Evolutionary conservation across 2,113 vertebrate species (phyloP), one percentile per base, ranked within the genome.

Genomic region (Stigmatopora nigra): DNA sequence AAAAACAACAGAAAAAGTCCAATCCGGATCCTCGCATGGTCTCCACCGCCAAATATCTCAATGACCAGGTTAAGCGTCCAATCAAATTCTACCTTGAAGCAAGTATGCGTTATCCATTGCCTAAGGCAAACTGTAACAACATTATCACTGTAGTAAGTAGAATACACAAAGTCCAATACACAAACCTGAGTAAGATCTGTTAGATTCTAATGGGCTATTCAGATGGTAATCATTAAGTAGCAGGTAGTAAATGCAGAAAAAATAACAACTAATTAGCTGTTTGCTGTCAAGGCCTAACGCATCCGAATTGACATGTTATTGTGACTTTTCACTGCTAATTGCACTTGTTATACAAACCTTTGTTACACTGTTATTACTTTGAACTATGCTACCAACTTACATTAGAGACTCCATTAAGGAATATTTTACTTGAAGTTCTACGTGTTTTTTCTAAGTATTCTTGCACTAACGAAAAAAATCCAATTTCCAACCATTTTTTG

Each of bases 131-230:
- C 66, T 70, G 51, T 60, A 41, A 44, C 46, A 60, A 68, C 60
- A 49, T 71, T 73, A 60, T 25, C 13, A 68, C 71, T 84, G 78
- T 44, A 20, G 31, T 74, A 19, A 70, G 70, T 56, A 61, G 81
- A 93, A 92, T 91, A 91, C 87, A 92, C 90, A 91, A 81, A 3
- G 4, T 55, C 72, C 84, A 91, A 89, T 87, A 87, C 79, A 84
- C 83, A 89, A 86, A 83, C 74, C 47, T 17, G 19, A 6, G 64
- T 35, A 8, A 49, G 78, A 81, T 79, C 84, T 83, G 74, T 84
- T 82, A 70, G 82, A 82, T 88, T 84, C 84, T 82, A 88, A 78
- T 78, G 77, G 84, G 15, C 77, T 74, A 90, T 92, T 91, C 89
- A 89, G 87, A 91, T 91, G 90, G 84, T 91, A 92, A 92, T 84